Evolutionary conservation across 1,140 invertebrate species (phyloP), one percentile per base, ranked within the genome.

Genomic region (Pygmarrhopalites habei): DNA sequence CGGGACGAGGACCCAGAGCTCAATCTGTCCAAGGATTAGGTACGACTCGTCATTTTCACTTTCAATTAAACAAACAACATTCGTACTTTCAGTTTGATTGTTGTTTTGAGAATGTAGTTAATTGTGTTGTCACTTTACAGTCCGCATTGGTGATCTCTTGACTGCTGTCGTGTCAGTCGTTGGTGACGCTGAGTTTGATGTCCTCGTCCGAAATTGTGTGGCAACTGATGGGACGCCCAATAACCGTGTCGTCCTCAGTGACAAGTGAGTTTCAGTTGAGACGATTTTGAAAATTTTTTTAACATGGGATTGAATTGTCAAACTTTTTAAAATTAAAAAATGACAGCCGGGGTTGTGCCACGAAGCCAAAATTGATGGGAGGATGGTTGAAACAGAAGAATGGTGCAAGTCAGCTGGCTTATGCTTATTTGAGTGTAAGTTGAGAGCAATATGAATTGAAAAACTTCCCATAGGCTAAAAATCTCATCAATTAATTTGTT

Each of bases 81-180:
- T n/a, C n/a, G n/a, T n/a, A n/a, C n/a, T n/a, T n/a, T n/a, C n/a
- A n/a, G n/a, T n/a, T n/a, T n/a, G n/a, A n/a, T n/a, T n/a, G n/a
- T n/a, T n/a, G n/a, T n/a, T n/a, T n/a, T n/a, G n/a, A n/a, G n/a
- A n/a, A n/a, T n/a, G n/a, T n/a, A n/a, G n/a, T n/a, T n/a, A n/a
- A n/a, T n/a, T n/a, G n/a, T n/a, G n/a, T n/a, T n/a, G n/a, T n/a
- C n/a, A n/a, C n/a, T n/a, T n/a, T n/a, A n/a, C n/a, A n/a, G 85
- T 91, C 0, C 86, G 88, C 74, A 90, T 92, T 62, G 88, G 89
- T 51, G 87, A 90, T 73, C 80, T 81, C 0, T 86, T 91, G 83
- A 90, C 89, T 1, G 75, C 91, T 19, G 88, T 90, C 19, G 84
- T 91, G 2, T 83, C 86, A 1, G 86, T 91, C 1, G 86, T 86